These are phyloP conservation scores for Heliconius hortense DNA, from an alignment of 2,888 invertebrate species.

Conservation along the genomic window DNA sequence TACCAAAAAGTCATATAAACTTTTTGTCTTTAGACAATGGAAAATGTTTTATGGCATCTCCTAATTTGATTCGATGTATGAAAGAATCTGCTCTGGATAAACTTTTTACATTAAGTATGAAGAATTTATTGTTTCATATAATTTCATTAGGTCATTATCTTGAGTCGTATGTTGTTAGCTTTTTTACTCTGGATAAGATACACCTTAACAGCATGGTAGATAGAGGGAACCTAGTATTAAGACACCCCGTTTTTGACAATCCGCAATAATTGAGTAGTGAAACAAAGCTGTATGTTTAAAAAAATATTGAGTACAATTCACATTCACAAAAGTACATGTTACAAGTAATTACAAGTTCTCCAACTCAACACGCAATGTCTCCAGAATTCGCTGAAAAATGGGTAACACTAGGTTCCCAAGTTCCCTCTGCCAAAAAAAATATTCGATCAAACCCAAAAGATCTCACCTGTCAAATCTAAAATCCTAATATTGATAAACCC, in stretches of 20 bases:
- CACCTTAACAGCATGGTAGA: too few relatives aligned
- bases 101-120: conserved; percentile 29
- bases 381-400: too few relatives aligned
- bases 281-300: background rate
- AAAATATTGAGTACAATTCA: background rate
- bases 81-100: conserved; percentile 34
- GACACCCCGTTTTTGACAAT: background rate
- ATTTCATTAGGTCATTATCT: background rate
- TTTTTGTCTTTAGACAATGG: conserved; percentile 37
- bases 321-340: background rate
- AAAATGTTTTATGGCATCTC: conserved; percentile 37
- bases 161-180: too few relatives aligned
- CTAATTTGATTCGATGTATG: conserved; percentile 39
- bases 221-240: too few relatives aligned
- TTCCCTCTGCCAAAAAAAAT: background rate
- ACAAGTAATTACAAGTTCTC: too few relatives aligned
- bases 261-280: background rate
- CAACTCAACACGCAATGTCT: too few relatives aligned
- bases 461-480: background rate
- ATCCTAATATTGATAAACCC: background rate
- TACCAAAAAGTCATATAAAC: conserved; percentile 17
- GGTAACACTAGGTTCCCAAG: too few relatives aligned
- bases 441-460: background rate
- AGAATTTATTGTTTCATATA: conserved; percentile 5
- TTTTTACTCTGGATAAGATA: too few relatives aligned